Evolutionary conservation across 2,797 vertebrate species (phyloP), one percentile per base, ranked within the genome.

Genomic region (Prionace glauca): DNA sequence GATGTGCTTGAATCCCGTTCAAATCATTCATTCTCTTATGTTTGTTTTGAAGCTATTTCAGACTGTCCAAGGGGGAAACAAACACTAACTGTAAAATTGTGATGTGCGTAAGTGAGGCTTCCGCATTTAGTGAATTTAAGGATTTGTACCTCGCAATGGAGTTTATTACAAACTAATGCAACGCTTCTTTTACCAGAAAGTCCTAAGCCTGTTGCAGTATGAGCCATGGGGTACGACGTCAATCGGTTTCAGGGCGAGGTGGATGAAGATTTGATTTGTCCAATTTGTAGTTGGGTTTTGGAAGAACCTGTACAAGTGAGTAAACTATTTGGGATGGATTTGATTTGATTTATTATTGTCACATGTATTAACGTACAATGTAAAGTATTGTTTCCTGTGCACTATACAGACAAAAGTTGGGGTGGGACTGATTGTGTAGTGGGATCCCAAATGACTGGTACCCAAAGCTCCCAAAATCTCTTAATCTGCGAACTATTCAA

Each of bases 211-310:
- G 71, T 97, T 96, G 97, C 97, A 97, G 98, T 98, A 99, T 98
- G 98, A 99, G 98, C 98, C 97, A 99, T 99, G 99, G 99, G 99
- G 98, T 99, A 99, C 98, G 99, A 99, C 98, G 97, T 99, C 97
- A 98, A 98, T 95, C 98, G 99, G 96, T 99, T 99, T 97, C 98
- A 99, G 98, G 99, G 99, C 97, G 99, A 99, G 97, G 99, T 99
- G 97, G 99, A 99, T 95, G 99, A 99, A 98, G 99, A 99, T 97
- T 98, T 99, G 96, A 98, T 99, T 96, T 99, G 99, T 97, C 99
- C 99, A 96, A 99, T 99, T 97, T 99, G 99, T 97, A 99, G 99
- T 95, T 99, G 99, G 96, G 99, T 99, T 96, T 97, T 99, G 96
- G 99, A 99, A 98, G 99, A 99, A 98, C 99, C 99, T 0, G 99